Evolutionary conservation across 2,888 invertebrate species (phyloP), one percentile per base, ranked within the genome.

Genomic region (Allophyes oxyacanthae): DNA sequence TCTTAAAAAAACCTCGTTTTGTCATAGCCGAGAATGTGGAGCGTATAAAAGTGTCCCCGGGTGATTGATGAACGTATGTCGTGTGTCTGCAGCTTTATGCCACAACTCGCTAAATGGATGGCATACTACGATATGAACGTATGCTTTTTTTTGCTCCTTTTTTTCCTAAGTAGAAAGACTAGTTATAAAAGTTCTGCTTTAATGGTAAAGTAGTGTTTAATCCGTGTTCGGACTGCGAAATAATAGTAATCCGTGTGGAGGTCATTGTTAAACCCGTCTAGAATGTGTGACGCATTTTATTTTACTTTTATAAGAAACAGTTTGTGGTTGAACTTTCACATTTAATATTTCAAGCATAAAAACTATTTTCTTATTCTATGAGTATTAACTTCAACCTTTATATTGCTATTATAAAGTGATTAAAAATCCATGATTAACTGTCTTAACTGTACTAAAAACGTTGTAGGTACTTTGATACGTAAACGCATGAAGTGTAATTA

Each of bases 11-110:
- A 49, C 58, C 63, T 59, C 36, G 64, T 48, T 71, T 78, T 82
- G 83, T 85, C 77, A 83, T 71, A 75, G 75, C 41, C 70, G 77
- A 69, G 77, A 75, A 76, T 75, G 67, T 71, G 66, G 73, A 72
- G 71, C 80, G 82, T 85, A 85, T 85, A 83, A 85, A 85, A 82
- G 77, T 83, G 83, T 81, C 83, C 70, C 63, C 42, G 32, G 44
- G 73, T 89, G 91, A 91, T 90, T 88, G 89, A 91, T 90, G 85
- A 76, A 57, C 61, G 54, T 59, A 74, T 86, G 85, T 80, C 86
- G 84, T 86, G 84, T 81, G 78, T 72, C 73, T 68, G 50, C 66
- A 59, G 72, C 65, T 79, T 77, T 72, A 73, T 65, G 57, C 65
- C 60, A 53, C 58, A 44, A 45, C 58, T 54, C 56, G 59, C 67